Percentiles rank a stretch among this genome's conserved stretches.
phyloP scores from a whole-genome alignment of 2,113 vertebrate genomes.

The Myodes glareolus region DNA sequence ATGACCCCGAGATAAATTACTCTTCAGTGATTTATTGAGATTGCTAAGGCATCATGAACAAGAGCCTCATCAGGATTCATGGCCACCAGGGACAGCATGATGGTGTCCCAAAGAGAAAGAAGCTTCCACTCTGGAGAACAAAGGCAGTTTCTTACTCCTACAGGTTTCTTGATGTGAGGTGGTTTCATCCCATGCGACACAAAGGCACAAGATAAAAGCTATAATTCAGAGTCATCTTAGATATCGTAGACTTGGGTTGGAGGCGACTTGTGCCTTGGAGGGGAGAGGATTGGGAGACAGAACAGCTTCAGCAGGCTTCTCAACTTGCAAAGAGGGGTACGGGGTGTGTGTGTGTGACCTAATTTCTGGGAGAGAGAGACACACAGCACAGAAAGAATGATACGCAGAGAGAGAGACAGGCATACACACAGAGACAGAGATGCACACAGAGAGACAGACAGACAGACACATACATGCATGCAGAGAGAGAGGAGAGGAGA shows the following conservation, averaged over 20 bases:
- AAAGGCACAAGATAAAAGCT: neutral
- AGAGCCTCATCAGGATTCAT: neutral
- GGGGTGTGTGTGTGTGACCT: too few relatives aligned
- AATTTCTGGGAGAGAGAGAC: neutral
- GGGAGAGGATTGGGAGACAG: neutral
- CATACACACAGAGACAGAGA: too few relatives aligned
- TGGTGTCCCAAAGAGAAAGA: neutral
- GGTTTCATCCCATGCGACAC: neutral
- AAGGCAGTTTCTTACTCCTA: neutral
- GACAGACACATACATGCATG: neutral
- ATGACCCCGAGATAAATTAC: neutral
- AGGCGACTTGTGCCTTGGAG: neutral
- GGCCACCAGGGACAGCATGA: neutral
- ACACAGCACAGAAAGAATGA: neutral
- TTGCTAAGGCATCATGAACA: neutral
- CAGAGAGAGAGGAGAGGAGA: neutral
- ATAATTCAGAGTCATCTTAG: neutral
- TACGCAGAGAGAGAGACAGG: neutral
- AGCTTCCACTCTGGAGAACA: neutral
- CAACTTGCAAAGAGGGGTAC: neutral
- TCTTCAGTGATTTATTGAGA: neutral
- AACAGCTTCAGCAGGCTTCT: neutral
- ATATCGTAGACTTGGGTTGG: neutral
- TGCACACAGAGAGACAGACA: rapidly evolving
- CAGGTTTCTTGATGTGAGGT: neutral